Base-by-base conservation (phyloP, 2,888 invertebrate genomes). In the Beris morrisii region DNA sequence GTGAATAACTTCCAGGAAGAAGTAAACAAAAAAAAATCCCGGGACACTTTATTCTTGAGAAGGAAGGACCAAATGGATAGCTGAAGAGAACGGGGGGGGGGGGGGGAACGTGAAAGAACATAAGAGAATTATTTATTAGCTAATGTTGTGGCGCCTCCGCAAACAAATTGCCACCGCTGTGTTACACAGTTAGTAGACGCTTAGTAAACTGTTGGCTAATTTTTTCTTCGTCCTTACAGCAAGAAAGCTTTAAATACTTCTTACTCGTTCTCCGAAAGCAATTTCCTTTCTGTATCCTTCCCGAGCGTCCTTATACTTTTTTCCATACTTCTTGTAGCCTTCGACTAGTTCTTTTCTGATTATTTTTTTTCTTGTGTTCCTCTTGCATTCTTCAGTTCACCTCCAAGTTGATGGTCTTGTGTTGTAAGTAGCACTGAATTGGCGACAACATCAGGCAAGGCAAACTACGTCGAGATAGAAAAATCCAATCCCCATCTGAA, bases 121-220 rank as follows among this genome's bases (percentile, higher is more conserved):
- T 15, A 48, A 15, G 43, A 22, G 67, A 61, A 63, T 67, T 67
- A 67, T 67, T 67, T 67, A 67, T 67, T 67, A 30, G 63, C 56
- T 67, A 67, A 67, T 67, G 61, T 63, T 56, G 56, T 67, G 67
- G 67, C 63, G 63, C 63, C 67, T 67, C 50, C 67, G 63, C 56
- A 63, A 67, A 63, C 67, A 63, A 67, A 63, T 67, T 67, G 67
- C 67, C 56, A 63, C 56, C 48, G 44, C 22, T 30, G 43, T 63
- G 48, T 56, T 55, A 15, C 28, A 53, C 22, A 38, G 5, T 9
- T 5, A 38, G 38, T 38, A 38, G 9, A 38, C 7, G 5, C 38
- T 38, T 13, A 13, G 48, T 38, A 38, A 38, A 38, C 38, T 11
- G 15, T 48, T 48, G 1, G 4, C 5, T 48, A 48, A 12, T 12